Conservation (phyloP, 2,888 invertebrate species). For the Plagodis pulveraria region DNA sequence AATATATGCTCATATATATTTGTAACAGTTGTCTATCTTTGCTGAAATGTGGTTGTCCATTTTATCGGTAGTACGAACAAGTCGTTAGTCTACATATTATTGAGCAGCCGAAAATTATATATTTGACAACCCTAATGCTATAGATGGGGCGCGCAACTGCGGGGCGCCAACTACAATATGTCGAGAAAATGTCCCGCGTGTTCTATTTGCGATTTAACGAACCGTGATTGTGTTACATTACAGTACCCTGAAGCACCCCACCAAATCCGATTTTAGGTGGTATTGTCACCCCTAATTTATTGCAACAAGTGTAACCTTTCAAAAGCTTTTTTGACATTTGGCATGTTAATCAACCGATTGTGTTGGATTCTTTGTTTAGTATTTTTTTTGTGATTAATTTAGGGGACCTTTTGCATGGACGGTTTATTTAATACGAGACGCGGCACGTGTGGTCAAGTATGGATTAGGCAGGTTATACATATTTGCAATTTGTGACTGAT, state of each 20-base stretch:
- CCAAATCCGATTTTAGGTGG: slow-evolving; percentile 69
- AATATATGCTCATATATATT: no score
- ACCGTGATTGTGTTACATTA: slow-evolving; percentile 68
- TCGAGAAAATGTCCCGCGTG: slow-evolving; percentile 51
- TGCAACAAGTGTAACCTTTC: slow-evolving; percentile 48
- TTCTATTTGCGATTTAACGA: slow-evolving; percentile 73
- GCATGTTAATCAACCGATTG: slow-evolving; percentile 33
- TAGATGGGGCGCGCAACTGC: slow-evolving; percentile 51
- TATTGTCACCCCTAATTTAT: slow-evolving; percentile 64
- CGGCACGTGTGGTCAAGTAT: slow-evolving; percentile 9
- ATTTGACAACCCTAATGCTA: slow-evolving; percentile 19
- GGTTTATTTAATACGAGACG: not conserved
- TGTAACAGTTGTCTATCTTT: no score
- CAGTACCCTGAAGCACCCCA: slow-evolving; percentile 54
- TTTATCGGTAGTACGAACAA: no score
- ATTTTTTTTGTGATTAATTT: not conserved
- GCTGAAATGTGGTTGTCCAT: no score
- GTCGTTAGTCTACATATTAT: no score
- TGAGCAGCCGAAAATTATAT: not conserved
- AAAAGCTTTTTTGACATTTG: slow-evolving; percentile 30
- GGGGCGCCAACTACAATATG: slow-evolving; percentile 62
- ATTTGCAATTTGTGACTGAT: no score
- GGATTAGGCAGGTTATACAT: no score
- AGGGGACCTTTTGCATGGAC: slow-evolving; percentile 13
- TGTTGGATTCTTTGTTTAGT: slow-evolving; percentile 12